Percentiles rank a stretch among this genome's conserved stretches.
Evolutionary conservation across 2,113 vertebrate species (phyloP).

Genomic region (Tragelaphus strepsiceros): DNA sequence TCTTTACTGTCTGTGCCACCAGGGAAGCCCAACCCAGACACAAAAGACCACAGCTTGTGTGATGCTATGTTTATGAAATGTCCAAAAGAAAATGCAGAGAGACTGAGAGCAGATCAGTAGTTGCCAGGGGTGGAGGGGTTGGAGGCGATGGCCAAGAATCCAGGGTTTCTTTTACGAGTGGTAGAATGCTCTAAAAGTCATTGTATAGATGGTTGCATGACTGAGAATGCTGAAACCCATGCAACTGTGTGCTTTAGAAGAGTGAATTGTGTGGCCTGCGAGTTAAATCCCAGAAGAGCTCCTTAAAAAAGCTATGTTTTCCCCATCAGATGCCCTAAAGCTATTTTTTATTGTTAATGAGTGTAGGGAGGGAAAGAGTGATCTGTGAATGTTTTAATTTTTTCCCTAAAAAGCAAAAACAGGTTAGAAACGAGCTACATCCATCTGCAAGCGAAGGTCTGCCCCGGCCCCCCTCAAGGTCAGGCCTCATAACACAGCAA

Average conservation of each 20-base stretch:
- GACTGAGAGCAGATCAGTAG: background rate
- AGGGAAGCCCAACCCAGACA: background rate
- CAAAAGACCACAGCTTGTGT: fast-evolving
- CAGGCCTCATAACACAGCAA: background rate
- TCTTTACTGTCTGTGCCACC: background rate
- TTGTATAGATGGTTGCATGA: background rate
- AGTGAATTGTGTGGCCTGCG: background rate
- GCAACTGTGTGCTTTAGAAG: fast-evolving
- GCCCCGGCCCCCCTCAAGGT: background rate
- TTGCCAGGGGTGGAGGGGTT: fast-evolving
- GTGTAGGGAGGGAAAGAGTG: background rate
- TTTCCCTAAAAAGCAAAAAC: background rate
- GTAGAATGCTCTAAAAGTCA: background rate
- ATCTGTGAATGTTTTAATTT: background rate
- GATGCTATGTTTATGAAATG: background rate
- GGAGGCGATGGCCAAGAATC: background rate
- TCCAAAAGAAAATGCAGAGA: background rate
- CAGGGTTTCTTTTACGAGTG: background rate
- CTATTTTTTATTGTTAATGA: background rate
- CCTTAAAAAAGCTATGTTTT: background rate
- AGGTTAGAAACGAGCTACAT: background rate
- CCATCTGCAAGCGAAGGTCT: background rate
- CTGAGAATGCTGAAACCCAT: background rate
- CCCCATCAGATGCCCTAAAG: background rate
- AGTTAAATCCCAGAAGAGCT: background rate